A percentile compares a stretch with the other conserved stretches of the same genome.
phyloP scores from a whole-genome alignment of 2,113 vertebrate species.

The Dromiciops gliroides region DNA sequence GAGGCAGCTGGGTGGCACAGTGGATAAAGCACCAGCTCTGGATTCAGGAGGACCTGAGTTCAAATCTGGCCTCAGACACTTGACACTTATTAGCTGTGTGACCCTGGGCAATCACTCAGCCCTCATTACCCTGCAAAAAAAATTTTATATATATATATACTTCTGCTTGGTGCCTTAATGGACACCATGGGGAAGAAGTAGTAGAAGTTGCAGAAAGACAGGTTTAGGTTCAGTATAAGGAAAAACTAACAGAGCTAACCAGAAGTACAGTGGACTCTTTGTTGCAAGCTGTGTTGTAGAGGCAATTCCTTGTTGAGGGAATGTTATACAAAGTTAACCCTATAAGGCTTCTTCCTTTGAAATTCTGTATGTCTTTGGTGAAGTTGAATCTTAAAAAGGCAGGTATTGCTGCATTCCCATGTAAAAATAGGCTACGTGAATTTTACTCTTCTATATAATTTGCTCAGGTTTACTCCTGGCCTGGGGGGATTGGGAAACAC shows the following conservation, averaged over 20 bases:
- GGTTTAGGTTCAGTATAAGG: not conserved
- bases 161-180: not conserved
- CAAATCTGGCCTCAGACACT: no score
- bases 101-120: no score
- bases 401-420: not conserved
- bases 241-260: not conserved
- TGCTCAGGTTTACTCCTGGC: slow-evolving; percentile 79
- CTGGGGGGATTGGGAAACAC: slow-evolving; percentile 82
- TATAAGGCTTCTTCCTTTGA: no score
- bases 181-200: not conserved
- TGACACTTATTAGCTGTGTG: no score
- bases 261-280: not conserved
- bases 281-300: not conserved
- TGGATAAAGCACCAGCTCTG: no score
- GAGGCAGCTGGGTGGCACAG: no score
- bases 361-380: not conserved
- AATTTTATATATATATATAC: no score
- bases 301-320: no score
- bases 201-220: not conserved
- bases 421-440: not conserved
- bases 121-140: no score
- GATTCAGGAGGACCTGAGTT: no score
- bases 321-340: not conserved
- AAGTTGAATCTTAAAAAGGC: not conserved
- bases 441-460: slow-evolving; percentile 20